Evolutionary conservation across 2,113 vertebrate genomes (phyloP).

Genomic region (Anarrhichthys ocellatus): DNA sequence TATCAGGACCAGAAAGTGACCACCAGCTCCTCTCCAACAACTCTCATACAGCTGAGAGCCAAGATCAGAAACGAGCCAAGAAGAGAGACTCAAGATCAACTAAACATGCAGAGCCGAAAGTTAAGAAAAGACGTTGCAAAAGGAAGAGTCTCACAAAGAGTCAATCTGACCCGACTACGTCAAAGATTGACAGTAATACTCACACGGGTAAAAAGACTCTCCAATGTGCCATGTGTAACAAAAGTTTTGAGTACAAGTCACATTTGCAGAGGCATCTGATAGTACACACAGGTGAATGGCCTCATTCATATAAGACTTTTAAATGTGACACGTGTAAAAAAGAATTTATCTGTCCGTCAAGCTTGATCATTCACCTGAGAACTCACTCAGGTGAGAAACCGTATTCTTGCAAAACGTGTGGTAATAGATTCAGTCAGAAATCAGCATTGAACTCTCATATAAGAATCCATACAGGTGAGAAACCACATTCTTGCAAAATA

Average conservation of each 20-base stretch:
- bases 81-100: neutral
- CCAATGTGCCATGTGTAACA: slow-evolving; percentile 9
- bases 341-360: neutral
- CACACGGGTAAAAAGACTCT: neutral
- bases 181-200: no score
- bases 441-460: neutral
- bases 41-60: slow-evolving; percentile 22
- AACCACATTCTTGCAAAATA: neutral
- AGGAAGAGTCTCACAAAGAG: no score
- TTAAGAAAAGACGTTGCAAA: no score
- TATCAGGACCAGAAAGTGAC: neutral
- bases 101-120: neutral
- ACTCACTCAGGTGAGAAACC: slow-evolving; percentile 15
- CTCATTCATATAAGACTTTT: neutral
- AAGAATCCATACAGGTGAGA: slow-evolving; percentile 16
- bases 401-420: neutral
- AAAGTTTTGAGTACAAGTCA: neutral
- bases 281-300: neutral
- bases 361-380: neutral
- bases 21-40: neutral
- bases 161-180: no score
- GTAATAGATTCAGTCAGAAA: slow-evolving; percentile 17
- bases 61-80: neutral
- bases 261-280: neutral
- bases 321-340: slow-evolving; percentile 6